Percentiles rank a stretch among this genome's conserved stretches.
phyloP scores from a whole-genome alignment of 1,140 invertebrate genomes.

The Aphelinus atriplicis region DNA sequence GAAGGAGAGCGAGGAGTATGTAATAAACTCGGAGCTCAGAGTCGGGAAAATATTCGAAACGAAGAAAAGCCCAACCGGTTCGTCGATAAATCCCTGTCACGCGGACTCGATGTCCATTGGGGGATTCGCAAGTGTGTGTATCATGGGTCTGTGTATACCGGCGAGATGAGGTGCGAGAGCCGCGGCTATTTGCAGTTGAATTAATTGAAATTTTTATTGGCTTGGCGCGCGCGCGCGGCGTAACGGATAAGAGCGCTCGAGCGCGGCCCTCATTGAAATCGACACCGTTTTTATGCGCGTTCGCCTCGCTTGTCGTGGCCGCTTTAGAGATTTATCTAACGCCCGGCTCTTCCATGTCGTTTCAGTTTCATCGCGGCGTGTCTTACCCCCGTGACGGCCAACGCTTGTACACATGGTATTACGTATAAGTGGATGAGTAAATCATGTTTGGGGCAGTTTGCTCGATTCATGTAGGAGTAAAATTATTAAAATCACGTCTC shows the following conservation, averaged over 20 bases:
- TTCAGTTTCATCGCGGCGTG: too few relatives aligned
- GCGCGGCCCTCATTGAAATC: constrained; percentile 27
- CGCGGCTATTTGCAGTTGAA: constrained; percentile 52
- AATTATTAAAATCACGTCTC: too few relatives aligned
- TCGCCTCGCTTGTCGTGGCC: too few relatives aligned
- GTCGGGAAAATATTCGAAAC: background rate
- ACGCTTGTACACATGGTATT: too few relatives aligned
- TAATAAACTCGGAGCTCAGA: background rate
- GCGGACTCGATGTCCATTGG: constrained; percentile 41
- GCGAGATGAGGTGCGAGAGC: constrained; percentile 22
- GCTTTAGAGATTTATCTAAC: too few relatives aligned
- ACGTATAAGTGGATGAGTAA: too few relatives aligned
- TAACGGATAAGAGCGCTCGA: constrained; percentile 11
- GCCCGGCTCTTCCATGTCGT: too few relatives aligned
- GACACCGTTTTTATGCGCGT: background rate
- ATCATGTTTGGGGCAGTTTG: too few relatives aligned
- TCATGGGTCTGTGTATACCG: constrained; percentile 16
- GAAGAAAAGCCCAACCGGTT: constrained; percentile 38
- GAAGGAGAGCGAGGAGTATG: background rate
- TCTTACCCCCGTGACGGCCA: too few relatives aligned
- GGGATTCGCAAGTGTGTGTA: constrained; percentile 16
- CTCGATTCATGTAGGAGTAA: too few relatives aligned
- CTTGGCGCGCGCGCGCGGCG: constrained; percentile 5
- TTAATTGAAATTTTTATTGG: constrained; percentile 54
- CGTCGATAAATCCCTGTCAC: constrained; percentile 50